Evolutionary conservation across 2,797 vertebrate genomes (phyloP), one percentile per base, ranked within the genome.

Genomic region (Pangasius sanitwongsei): DNA sequence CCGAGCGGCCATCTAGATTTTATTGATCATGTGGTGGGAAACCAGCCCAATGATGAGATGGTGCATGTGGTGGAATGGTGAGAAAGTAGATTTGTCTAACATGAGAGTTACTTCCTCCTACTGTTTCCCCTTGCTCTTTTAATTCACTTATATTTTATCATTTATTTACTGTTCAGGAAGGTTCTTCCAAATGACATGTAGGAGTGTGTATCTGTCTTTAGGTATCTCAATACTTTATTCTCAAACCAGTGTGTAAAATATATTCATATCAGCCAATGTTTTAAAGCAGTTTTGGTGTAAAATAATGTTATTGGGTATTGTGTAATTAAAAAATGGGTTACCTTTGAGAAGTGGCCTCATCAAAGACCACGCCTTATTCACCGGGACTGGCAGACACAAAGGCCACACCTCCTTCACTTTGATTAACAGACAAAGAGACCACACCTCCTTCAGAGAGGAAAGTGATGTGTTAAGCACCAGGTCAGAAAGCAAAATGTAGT

Each of bases 21-120:
- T 31, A 96, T 99, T 0, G 98, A 99, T 92, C 99, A 99, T 0
- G 94, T 99, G 0, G 99, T 99, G 91, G 99, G 98, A 86, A 99
- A 99, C 93, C 98, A 99, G 91, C 97, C 97, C 0, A 97, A 99
- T 9, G 94, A 97, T 18, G 96, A 98, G 93, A 99, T 99, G 98
- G 93, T 95, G 63, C 92, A 98, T 16, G 96, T 97, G 88, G 97
- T 97, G 0, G 98, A 99, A 57, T 99, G 99, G 98, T 99, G 95
- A 96, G 91, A n/a, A 31, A 59, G 25, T 48, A 6, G 11, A 72
- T 37, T 34, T 70, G 28, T 77, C 20, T 28, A n/a, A 50, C 37
- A 25, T 74, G 61, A 63, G 20, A 44, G 34, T 44, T 44, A 41
- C 34, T 23, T 74, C 7, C 18, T 74, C 70, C 37, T 50, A 44